Base-by-base conservation (phyloP, 2,113 vertebrate species). In the Stigmatopora argus region DNA sequence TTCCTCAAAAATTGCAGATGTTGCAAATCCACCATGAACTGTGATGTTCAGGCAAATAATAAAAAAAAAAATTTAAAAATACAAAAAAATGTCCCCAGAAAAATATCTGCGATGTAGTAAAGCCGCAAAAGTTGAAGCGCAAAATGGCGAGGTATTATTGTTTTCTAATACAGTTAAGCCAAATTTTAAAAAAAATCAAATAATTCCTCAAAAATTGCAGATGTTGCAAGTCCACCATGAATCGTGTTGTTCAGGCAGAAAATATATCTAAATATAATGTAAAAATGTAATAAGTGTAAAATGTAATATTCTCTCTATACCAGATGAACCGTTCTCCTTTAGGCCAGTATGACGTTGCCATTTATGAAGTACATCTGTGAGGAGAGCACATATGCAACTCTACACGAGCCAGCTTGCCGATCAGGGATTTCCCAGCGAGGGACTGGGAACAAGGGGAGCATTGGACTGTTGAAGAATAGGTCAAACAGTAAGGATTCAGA, bases 311-410 rank as follows among this genome's bases (percentile, higher is more conserved):
- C 74, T 34, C 18, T 26, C 48, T 58, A 45, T 49, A 44, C 35
- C 4, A 38, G 7, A 38, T 4, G 67, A 70, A 66, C 65, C 63
- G 23, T 53, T 59, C 56, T 61, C 58, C 62, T 77, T 72, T 45
- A 80, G 81, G 69, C 66, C 19, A n/a, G 49, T 55, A 53, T 67
- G 71, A 79, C 67, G 73, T 65, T 61, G 56, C 65, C 76, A 69
- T 79, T 74, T 70, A 80, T 79, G 75, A 77, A 71, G 73, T 77
- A 71, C 67, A 84, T 74, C 75, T 77, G 66, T 62, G 70, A 57
- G 38, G 9, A 59, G 71, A 67, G 59, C 55, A 62, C 77, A 66
- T 59, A 67, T n/a, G 62, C 51, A 77, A 57, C 31, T 19, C 31
- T 4, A 69, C 21, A 69, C 68, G 64, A 56, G 46, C 55, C 55